phyloP scores from a whole-genome alignment of 2,797 vertebrate species.

The Centropyge bicolor region DNA sequence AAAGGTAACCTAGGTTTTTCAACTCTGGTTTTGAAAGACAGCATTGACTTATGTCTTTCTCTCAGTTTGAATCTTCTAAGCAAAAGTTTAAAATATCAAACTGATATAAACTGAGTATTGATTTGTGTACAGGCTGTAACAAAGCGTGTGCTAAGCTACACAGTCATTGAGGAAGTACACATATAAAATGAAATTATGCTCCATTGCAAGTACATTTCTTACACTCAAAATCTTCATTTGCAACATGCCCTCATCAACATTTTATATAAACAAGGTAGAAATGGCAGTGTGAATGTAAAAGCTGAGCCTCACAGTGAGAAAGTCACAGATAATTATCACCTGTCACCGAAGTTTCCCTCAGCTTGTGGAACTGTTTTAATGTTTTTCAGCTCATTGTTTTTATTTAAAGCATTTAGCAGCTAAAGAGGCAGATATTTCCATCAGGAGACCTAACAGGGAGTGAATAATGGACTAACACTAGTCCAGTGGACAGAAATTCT shows the following conservation, averaged over 20 bases:
- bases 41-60: not conserved
- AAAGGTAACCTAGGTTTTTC: no score
- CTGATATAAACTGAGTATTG: no score
- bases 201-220: not conserved
- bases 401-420: not conserved
- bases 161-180: no score
- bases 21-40: not conserved
- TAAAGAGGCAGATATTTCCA: constrained; percentile 2
- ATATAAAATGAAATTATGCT: no score
- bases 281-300: no score
- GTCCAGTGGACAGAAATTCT: constrained; percentile 3
- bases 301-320: not conserved
- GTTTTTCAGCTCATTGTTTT: not conserved
- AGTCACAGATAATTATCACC: no score
- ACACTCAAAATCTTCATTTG: not conserved
- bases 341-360: no score
- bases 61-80: not conserved
- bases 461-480: not conserved
- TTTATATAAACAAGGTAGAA: not conserved
- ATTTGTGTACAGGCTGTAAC: not conserved
- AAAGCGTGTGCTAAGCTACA: not conserved
- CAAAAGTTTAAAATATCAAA: not conserved
- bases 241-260: not conserved
- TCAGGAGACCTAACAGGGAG: not conserved
- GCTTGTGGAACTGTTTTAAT: not conserved